Conservation (phyloP, 1,140 invertebrate genomes). For the Drosophila bocki region DNA sequence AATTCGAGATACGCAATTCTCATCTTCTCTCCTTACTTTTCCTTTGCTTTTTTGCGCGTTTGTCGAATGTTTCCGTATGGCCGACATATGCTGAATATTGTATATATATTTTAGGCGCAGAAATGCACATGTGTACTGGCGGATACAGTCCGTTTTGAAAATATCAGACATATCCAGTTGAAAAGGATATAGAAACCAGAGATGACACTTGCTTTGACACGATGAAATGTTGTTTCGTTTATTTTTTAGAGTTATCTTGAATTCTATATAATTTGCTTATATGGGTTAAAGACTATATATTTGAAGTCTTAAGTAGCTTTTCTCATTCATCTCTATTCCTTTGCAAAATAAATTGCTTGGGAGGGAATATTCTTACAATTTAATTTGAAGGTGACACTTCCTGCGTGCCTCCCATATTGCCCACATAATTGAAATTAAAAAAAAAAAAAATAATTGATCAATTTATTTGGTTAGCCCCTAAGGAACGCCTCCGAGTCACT, state of each 20-base stretch:
- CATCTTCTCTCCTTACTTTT: constrained; percentile 8
- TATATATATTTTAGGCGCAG: constrained; percentile 4
- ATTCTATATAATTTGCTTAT: background rate
- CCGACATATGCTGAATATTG: constrained; percentile 26
- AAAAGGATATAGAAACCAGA: background rate
- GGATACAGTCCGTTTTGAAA: constrained; percentile 9
- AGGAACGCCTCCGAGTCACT: constrained; percentile 9
- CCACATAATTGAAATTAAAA: constrained; percentile 22
- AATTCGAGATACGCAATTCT: constrained; percentile 37
- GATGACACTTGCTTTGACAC: background rate
- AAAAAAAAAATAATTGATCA: constrained; percentile 31
- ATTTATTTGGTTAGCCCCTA: constrained; percentile 30
- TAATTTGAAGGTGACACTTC: constrained; percentile 2
- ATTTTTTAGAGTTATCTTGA: background rate
- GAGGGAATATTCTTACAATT: constrained; percentile 39
- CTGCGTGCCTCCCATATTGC: constrained; percentile 27
- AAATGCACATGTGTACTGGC: background rate
- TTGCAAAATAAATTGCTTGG: too few species aligned
- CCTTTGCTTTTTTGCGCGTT: constrained; percentile 7
- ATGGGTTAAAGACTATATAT: background rate
- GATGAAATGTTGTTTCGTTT: background rate
- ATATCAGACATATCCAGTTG: background rate
- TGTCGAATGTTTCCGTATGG: constrained; percentile 26
- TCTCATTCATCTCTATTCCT: too few species aligned
- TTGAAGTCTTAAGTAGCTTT: background rate